Evolutionary conservation across 2,113 vertebrate species (phyloP), one percentile per base, ranked within the genome.

Genomic region (Pomatorhinus ruficollis): DNA sequence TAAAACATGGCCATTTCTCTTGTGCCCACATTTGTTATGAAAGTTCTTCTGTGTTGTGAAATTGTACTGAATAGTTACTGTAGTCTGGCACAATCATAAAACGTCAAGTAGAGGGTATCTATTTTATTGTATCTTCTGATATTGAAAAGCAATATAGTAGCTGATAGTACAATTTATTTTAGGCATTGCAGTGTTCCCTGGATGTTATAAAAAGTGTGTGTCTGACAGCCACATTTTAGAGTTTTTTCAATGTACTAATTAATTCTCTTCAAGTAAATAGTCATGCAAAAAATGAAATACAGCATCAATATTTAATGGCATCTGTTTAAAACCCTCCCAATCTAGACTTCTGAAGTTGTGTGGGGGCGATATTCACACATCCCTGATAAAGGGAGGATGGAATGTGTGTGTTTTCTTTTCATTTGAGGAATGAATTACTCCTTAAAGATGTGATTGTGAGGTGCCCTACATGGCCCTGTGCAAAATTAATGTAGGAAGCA

Each of bases 251-350:
- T 89, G 7, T 59, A 60, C 63, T 75, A 78, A 96, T 97, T 93
- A 95, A 93, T 96, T 89, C 40, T 57, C 39, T 93, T 87, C 74
- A 80, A 74, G 50, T 84, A 90, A 84, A 66, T 69, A 94, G 44
- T 47, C 28, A 63, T 20, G 49, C 42, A 85, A 72, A 71, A 80
- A 66, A 42, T 39, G 19, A 69, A 61, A 20, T n/a, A 30, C 53
- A 44, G 5, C 72, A 82, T 94, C 69, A 96, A 91, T 85, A 74
- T 74, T 97, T 96, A 83, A 90, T 87, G 60, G 28, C 31, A 91
- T 83, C 64, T 92, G 61, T 87, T 75, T 78, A 44, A 71, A 93
- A 72, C 31, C 23, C 35, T 81, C 57, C 37, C 1, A 3, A 12
- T 80, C 25, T n/a, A 37, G 40, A 56, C 70, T 86, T 94, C 1